Base-by-base conservation (phyloP, 1,140 invertebrate genomes). In the Temnothorax nylanderi region DNA sequence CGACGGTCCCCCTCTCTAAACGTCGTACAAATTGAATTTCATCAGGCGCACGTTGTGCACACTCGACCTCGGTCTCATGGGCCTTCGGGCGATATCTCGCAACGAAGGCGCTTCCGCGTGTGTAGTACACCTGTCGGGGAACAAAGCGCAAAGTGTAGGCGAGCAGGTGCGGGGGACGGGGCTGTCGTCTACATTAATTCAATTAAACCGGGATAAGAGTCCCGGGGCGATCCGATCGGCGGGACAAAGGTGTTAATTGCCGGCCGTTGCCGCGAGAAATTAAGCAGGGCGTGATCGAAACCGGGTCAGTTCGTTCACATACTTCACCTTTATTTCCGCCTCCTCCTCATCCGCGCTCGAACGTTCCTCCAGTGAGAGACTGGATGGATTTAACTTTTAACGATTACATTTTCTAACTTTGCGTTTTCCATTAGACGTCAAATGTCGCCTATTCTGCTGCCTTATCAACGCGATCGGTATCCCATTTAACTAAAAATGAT, bases 171-270 rank as follows among this genome's bases (percentile, higher is more conserved):
- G 37, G 37, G 32, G 32, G 10, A 69, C 26, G 34, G 34, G 26
- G 47, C 37, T 16, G 21, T 37, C 32, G 60, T 21, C 56, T 60
- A 18, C 47, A 51, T 77, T 77, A 64, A 3, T 72, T 1, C 26
- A 54, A 87, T 78, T 74, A 58, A 78, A 26, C 6, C 10, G 64
- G 26, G 7, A 13, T 3, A 78, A 84, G 49, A 71, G 18, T 18
- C 71, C 21, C 32, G 16, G 5, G n/a, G 34, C 58, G 37, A 71
- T 74, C 26, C 26, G 4, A 34, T 34, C 56, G 10, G 13, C 26
- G 3, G 3, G 44, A 71, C 80, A 74, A 88, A 88, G 65, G 13
- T 51, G n/a, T 60, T 85, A 78, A 85, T 89, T 60, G 65, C 58
- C 26, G 44, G 7, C 37, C 21, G 7, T 84, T 54, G 62, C 32